Base-by-base conservation (phyloP, 2,888 invertebrate genomes). In the Rhimphoctona megacephalus region DNA sequence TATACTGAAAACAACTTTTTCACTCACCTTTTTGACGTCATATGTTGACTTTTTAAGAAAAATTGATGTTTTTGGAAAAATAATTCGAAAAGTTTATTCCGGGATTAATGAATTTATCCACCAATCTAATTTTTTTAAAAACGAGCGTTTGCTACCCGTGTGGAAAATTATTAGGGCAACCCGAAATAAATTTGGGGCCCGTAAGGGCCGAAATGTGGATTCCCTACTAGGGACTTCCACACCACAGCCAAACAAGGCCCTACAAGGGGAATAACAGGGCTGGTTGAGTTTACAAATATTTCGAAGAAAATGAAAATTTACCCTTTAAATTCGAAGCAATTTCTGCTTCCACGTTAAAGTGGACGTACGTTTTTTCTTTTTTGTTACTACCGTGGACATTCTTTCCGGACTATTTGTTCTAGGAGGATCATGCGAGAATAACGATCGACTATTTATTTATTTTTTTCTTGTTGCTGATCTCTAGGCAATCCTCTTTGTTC, bases 401-500 rank as follows among this genome's bases (percentile, higher is more conserved):
- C 61, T 61, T 61, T 78, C 67, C 83, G 73, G 77, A 78, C 72
- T 73, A 49, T 83, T 81, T 77, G 57, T 69, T 77, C 73, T 49
- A 17, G 19, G 33, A 52, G 66, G 46, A 76, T 39, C 76, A 39
- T 77, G 81, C 73, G 77, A 70, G 61, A 64, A 70, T 83, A 86
- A 83, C 83, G 86, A 86, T 81, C 85, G 80, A 77, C 81, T 83
- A 73, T 80, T 82, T 80, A 83, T 86, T 54, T 79, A 61, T 76
- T 76, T 85, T 77, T 46, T 79, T 25, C 61, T 72, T 83, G 83
- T 77, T 81, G 78, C 49, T 81, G 67, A 54, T 67, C 85, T 88
- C 85, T 87, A 67, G 22, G 36, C 69, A 61, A 39, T 61, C 57
- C 17, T 52, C 72, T 70, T 76, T 70, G 73, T 66, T 46, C 61